Conservation (phyloP, 1,140 invertebrate genomes). For the Neodiprion virginianus region DNA sequence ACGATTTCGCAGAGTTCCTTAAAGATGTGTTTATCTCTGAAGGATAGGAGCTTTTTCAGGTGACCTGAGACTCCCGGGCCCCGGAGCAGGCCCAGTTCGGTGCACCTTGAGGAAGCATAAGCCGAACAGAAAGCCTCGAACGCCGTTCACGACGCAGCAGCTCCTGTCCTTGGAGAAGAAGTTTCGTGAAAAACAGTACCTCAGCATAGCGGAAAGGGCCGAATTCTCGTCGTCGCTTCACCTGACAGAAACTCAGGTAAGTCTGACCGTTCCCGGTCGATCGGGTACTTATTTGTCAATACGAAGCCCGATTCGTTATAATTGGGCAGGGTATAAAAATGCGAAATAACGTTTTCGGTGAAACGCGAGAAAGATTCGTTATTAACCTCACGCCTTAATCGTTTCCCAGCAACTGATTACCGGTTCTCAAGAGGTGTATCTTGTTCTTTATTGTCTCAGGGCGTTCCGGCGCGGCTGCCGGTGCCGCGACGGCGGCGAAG, state of each 20-base stretch:
- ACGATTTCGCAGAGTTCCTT: too few species aligned
- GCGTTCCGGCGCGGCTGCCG: too few species aligned
- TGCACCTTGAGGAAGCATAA: slow-evolving; percentile 71
- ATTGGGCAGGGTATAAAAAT: background rate
- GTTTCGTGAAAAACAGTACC: slow-evolving; percentile 94
- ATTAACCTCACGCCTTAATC: background rate
- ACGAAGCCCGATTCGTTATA: background rate
- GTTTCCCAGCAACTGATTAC: background rate
- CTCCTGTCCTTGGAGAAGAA: slow-evolving; percentile 92
- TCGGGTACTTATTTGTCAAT: too few species aligned
- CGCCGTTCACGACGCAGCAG: slow-evolving; percentile 96
- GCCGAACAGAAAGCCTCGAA: slow-evolving; percentile 94
- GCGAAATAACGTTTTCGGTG: background rate
- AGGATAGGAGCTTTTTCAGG: slow-evolving; percentile 31
- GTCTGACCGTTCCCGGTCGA: background rate
- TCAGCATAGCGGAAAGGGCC: slow-evolving; percentile 94
- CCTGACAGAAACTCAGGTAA: slow-evolving; percentile 92
- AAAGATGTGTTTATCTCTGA: too few species aligned
- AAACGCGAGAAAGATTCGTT: too few species aligned
- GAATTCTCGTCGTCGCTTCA: slow-evolving; percentile 94
- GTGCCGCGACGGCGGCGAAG: background rate
- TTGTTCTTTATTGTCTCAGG: too few species aligned
- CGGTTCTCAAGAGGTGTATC: background rate
- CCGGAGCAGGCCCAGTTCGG: slow-evolving; percentile 47
- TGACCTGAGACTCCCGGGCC: slow-evolving; percentile 52